phyloP scores from a whole-genome alignment of 2,888 invertebrate genomes.

The Sympetrum striolatum region DNA sequence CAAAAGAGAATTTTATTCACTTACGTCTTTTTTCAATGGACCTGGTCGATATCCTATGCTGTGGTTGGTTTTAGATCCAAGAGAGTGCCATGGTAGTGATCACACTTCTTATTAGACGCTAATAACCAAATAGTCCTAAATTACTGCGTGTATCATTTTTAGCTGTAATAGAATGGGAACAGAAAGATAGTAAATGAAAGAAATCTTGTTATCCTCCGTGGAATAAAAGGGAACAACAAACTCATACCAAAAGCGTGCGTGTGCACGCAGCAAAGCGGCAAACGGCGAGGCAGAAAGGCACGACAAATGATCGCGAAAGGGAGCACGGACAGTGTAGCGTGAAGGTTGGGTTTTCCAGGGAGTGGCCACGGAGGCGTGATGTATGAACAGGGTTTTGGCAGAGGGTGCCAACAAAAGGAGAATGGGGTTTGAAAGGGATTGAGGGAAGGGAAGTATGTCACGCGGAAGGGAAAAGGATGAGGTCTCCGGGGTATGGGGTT shows the following conservation, averaged over 20 bases:
- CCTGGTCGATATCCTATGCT: no score
- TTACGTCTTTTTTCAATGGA: no score
- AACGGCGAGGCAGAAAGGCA: neutral
- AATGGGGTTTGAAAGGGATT: neutral
- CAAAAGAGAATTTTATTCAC: no score
- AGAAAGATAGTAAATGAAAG: neutral
- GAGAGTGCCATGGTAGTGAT: no score
- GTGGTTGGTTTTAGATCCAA: no score
- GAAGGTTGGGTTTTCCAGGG: neutral
- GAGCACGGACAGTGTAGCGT: slow-evolving; percentile 16
- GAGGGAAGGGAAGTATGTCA: neutral
- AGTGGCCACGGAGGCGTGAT: neutral
- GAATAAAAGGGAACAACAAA: no score
- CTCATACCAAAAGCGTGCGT: neutral
- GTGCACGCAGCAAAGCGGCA: neutral
- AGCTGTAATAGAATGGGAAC: neutral
- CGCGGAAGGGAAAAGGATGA: neutral
- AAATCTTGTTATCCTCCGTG: neutral
- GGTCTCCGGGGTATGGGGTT: neutral
- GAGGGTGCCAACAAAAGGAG: neutral
- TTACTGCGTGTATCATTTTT: no score
- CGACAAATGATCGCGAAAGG: neutral
- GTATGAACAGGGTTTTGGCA: neutral
- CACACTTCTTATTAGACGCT: no score
- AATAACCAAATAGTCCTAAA: no score